Percentiles rank a stretch among this genome's conserved stretches.
Conservation (phyloP, 2,888 invertebrate species). For the Choristoneura rosaceana region DNA sequence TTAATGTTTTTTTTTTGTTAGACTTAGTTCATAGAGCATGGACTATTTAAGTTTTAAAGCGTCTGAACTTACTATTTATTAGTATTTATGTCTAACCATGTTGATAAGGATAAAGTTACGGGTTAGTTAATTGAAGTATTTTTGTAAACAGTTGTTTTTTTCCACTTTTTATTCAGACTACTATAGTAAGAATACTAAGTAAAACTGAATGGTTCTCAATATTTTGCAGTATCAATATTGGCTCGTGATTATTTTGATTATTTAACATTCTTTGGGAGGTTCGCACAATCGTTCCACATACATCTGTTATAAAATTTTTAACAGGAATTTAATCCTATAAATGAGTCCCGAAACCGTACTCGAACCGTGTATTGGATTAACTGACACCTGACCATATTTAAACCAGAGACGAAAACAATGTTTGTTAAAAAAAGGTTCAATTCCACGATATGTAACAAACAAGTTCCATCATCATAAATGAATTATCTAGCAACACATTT, state of each 20-base stretch:
- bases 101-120: background rate
- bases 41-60: background rate
- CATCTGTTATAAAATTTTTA: background rate
- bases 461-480: too few species aligned
- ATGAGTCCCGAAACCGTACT: background rate
- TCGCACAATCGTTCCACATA: background rate
- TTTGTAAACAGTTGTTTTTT: constrained; percentile 17
- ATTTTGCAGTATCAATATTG: background rate
- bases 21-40: background rate
- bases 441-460: too few species aligned
- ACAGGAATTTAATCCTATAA: background rate
- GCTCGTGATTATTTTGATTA: background rate
- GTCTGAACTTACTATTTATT: background rate
- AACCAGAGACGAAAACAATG: background rate
- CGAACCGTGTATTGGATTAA: too few species aligned
- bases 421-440: background rate
- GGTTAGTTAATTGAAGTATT: background rate
- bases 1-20: background rate
- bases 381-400: too few species aligned
- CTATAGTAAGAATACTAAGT: background rate
- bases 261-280: too few species aligned
- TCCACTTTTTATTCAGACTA: constrained; percentile 11
- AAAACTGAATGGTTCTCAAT: background rate
- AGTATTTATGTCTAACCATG: background rate
- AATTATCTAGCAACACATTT: too few species aligned